Conservation (phyloP, 2,113 vertebrate species). For the Coregonus clupeaformis region DNA sequence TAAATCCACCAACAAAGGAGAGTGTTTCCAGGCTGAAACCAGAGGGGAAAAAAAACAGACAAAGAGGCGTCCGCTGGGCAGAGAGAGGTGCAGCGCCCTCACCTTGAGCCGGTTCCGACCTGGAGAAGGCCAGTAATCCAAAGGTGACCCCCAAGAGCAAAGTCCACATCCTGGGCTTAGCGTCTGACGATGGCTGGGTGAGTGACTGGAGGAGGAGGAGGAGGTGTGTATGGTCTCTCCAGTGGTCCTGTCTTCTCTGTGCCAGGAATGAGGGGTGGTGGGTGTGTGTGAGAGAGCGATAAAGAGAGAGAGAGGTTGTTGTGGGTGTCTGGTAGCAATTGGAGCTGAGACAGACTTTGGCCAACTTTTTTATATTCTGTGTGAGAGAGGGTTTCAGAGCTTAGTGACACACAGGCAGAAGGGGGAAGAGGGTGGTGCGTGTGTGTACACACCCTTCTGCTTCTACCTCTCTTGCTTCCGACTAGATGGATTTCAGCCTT, state of each 20-base stretch:
- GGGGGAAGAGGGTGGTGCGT: conserved; percentile 39
- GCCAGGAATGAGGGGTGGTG: conserved; percentile 55
- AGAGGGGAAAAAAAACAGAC: conserved; percentile 34
- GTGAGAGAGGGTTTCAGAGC: conserved; percentile 37
- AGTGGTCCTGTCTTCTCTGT: conserved; percentile 59
- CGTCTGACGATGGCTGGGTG: conserved; percentile 38
- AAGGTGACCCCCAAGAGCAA: conserved; percentile 66
- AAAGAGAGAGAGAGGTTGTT: conserved; percentile 30
- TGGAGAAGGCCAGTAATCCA: conserved; percentile 69
- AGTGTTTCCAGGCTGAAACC: conserved; percentile 3
- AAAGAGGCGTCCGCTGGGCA: conserved; percentile 43
- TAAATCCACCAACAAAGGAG: conserved; percentile 27
- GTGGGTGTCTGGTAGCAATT: conserved; percentile 52
- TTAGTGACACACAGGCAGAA: conserved; percentile 39
- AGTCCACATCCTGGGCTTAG: conserved; percentile 70
- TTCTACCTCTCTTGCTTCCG: conserved; percentile 54
- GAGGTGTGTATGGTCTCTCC: conserved; percentile 47
- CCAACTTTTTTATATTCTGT: conserved; percentile 71
- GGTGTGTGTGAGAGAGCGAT: conserved; percentile 27
- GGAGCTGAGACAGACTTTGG: conserved; percentile 63
- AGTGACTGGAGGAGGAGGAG: conserved; percentile 29
- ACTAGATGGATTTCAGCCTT: too few species aligned
- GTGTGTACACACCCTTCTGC: conserved; percentile 70
- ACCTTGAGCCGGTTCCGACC: conserved; percentile 63
- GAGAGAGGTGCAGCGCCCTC: conserved; percentile 47